These are phyloP conservation scores for Pogonomyrmex barbatus DNA, from an alignment of 1,140 invertebrate genomes.

Conservation along the genomic window DNA sequence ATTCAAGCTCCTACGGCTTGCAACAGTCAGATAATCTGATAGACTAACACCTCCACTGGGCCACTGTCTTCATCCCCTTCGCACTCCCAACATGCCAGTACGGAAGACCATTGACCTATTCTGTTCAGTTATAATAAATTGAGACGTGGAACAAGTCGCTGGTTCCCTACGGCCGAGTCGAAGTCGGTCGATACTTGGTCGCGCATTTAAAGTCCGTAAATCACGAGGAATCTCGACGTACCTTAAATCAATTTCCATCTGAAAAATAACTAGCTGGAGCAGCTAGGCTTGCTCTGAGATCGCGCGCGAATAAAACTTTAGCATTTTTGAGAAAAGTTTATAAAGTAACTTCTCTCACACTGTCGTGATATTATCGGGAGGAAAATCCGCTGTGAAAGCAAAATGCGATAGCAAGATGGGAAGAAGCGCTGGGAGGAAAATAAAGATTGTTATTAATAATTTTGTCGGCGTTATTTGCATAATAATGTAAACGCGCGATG, in stretches of 20 bases:
- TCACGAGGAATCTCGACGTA: slow-evolving; percentile 10
- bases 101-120: slow-evolving; percentile 61
- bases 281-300: neutral
- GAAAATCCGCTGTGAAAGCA: slow-evolving; percentile 25
- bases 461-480: neutral
- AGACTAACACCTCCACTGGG: slow-evolving; percentile 65
- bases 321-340: slow-evolving; percentile 32
- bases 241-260: slow-evolving; percentile 53
- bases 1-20: slow-evolving; percentile 12
- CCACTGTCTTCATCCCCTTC: slow-evolving; percentile 64
- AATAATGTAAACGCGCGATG: neutral
- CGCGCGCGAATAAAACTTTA: slow-evolving; percentile 43
- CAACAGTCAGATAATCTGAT: slow-evolving; percentile 67
- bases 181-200: slow-evolving; percentile 47
- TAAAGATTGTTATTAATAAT: slow-evolving; percentile 24
- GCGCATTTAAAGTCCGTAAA: slow-evolving; percentile 40
- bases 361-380: slow-evolving; percentile 23
- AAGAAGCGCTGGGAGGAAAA: neutral
- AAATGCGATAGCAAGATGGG: neutral
- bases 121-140: slow-evolving; percentile 70
- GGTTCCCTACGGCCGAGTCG: neutral
- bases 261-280: slow-evolving; percentile 27
- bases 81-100: neutral
- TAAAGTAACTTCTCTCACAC: slow-evolving; percentile 11
- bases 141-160: neutral